A percentile compares a stretch with the other conserved stretches of the same genome.
Evolutionary conservation across 2,113 vertebrate species (phyloP).

Genomic region (Myiopsitta monachus): DNA sequence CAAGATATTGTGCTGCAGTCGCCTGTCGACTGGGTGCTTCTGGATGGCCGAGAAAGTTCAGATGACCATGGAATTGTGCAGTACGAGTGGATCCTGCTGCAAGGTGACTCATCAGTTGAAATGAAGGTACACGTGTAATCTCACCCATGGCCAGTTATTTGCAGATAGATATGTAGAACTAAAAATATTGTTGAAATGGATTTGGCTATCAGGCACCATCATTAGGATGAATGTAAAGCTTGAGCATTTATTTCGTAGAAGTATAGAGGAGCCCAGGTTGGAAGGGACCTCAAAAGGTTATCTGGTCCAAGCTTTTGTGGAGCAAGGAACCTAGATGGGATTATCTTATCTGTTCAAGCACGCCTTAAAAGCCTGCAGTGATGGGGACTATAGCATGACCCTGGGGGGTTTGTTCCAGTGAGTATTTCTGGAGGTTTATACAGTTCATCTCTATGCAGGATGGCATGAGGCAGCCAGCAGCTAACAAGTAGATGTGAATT

Average conservation of each 20-base stretch:
- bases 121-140: constrained; percentile 83
- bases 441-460: neutral
- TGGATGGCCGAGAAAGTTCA: constrained; percentile 90
- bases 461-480: neutral
- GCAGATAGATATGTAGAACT: neutral
- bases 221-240: neutral
- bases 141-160: neutral
- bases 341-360: neutral
- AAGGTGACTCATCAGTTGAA: constrained; percentile 81
- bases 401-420: neutral
- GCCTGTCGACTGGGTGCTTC: constrained; percentile 87
- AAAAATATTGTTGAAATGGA: neutral
- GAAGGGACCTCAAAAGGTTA: neutral
- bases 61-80: constrained; percentile 85
- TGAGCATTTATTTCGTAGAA: neutral
- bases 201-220: neutral
- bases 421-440: neutral
- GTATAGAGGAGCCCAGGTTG: neutral
- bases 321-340: neutral
- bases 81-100: constrained; percentile 88
- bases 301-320: neutral
- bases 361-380: neutral
- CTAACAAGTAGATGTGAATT: neutral
- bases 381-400: neutral
- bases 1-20: constrained; percentile 89